phyloP scores from a whole-genome alignment of 2,113 vertebrate genomes.

The Syngnathus scovelli region DNA sequence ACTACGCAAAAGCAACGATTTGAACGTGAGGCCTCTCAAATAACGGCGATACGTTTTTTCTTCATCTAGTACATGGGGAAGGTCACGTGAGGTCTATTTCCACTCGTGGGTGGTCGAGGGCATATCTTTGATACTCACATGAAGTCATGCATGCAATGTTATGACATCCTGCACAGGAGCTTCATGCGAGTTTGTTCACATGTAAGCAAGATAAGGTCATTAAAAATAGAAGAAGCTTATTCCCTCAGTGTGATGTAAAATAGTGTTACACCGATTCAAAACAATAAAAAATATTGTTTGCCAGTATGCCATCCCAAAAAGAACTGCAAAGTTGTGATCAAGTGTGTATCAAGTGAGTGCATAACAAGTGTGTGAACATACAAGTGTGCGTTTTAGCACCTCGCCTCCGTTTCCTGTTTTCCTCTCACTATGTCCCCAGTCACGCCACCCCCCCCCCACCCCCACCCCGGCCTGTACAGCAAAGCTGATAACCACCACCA shows the following conservation, averaged over 20 bases:
- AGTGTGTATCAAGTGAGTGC: background rate
- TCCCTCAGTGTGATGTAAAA: background rate
- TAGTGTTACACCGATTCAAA: background rate
- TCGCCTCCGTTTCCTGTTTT: slow-evolving; percentile 48
- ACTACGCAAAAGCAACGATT: too few species aligned
- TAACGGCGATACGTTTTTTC: background rate
- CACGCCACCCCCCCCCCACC: slow-evolving; percentile 4
- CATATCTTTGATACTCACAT: background rate
- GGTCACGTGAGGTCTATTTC: background rate
- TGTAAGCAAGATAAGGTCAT: background rate
- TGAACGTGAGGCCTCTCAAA: too few species aligned
- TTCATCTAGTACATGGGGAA: background rate
- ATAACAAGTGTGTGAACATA: slow-evolving; percentile 3
- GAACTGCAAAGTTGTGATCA: too few species aligned
- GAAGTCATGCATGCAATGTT: too few species aligned
- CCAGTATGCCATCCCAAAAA: background rate
- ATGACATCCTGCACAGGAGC: background rate
- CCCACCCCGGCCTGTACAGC: slow-evolving; percentile 23
- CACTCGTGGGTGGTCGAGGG: background rate
- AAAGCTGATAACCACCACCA: slow-evolving; percentile 49
- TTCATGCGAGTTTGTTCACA: background rate
- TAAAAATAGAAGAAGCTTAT: background rate
- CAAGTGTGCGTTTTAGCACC: slow-evolving; percentile 6
- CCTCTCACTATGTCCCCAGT: slow-evolving; percentile 32
- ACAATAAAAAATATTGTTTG: background rate